Conservation (phyloP, 1,140 invertebrate genomes). For the Cardiocondyla obscurior region DNA sequence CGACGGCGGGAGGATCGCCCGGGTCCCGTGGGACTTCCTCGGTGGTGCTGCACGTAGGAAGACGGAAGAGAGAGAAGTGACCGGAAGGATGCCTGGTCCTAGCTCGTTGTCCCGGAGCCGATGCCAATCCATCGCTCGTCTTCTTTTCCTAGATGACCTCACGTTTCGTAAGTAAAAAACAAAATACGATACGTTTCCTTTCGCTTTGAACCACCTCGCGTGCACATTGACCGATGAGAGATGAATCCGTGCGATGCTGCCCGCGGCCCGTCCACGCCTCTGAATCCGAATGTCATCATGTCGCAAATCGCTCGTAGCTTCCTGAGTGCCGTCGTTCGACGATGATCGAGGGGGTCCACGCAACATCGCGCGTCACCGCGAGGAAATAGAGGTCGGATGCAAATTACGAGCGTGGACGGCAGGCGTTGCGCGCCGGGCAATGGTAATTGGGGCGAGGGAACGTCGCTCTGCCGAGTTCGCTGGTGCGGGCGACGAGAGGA, state of each 20-base stretch:
- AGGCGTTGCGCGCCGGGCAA: slow-evolving; percentile 59
- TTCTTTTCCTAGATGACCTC: slow-evolving; percentile 39
- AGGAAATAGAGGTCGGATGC: slow-evolving; percentile 71
- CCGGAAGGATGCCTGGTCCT: slow-evolving; percentile 60
- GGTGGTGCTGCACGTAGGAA: not conserved
- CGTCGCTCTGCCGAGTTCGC: slow-evolving; percentile 30
- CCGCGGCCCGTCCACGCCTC: too few relatives aligned
- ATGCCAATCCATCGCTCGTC: slow-evolving; percentile 45
- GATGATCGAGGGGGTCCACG: not conserved
- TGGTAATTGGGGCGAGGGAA: slow-evolving; percentile 71
- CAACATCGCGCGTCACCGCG: slow-evolving; percentile 14
- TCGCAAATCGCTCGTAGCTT: not conserved
- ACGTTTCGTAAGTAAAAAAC: slow-evolving; percentile 64
- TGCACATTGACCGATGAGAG: not conserved
- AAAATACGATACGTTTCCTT: too few relatives aligned
- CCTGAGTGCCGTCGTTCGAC: not conserved
- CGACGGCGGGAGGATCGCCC: slow-evolving; percentile 35
- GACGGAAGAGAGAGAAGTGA: not conserved
- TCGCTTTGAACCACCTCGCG: not conserved
- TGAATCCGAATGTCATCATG: not conserved
- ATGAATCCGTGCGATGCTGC: not conserved
- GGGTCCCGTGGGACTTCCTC: slow-evolving; percentile 30
- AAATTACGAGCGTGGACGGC: slow-evolving; percentile 64
- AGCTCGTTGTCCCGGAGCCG: slow-evolving; percentile 40
- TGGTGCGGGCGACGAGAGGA: not conserved